Conservation (phyloP, 1,140 invertebrate species). For the Yoshiicerus persimilis region DNA sequence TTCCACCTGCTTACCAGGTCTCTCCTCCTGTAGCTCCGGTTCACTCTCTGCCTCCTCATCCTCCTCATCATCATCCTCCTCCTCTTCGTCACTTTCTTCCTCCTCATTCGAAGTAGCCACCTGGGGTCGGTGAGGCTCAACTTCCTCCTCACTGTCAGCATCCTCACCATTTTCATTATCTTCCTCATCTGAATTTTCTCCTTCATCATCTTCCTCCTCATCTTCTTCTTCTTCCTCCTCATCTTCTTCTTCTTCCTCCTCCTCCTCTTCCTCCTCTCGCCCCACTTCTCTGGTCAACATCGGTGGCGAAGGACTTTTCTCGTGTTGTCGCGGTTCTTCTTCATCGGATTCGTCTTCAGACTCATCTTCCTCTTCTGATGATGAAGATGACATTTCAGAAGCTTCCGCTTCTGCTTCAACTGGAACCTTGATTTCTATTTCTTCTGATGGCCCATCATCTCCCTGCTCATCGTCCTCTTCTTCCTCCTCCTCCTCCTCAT, state of each 20-base stretch:
- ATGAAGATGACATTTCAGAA: too few species aligned
- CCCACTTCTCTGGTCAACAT: background rate
- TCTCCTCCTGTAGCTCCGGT: background rate
- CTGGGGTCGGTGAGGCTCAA: background rate
- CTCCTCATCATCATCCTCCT: background rate
- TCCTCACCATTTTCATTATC: background rate
- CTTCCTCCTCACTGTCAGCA: background rate
- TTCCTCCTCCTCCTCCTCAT: background rate
- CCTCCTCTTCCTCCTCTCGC: background rate
- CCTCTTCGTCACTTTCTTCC: background rate
- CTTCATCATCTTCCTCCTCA: conserved; percentile 6
- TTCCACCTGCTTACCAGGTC: background rate
- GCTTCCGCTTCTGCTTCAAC: too few species aligned
- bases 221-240: background rate
- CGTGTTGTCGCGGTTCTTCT: background rate
- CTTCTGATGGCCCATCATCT: background rate
- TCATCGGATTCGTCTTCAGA: background rate
- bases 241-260: background rate
- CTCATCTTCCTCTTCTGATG: background rate
- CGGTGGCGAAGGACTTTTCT: background rate
- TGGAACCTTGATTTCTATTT: too few species aligned
- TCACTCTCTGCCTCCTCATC: background rate
- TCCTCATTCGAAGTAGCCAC: too few species aligned
- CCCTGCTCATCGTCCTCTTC: background rate
- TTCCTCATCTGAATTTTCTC: background rate